Percentiles rank a stretch among this genome's conserved stretches.
These are phyloP conservation scores for Ia io DNA, from an alignment of 2,113 vertebrate genomes.

Conservation along the genomic window DNA sequence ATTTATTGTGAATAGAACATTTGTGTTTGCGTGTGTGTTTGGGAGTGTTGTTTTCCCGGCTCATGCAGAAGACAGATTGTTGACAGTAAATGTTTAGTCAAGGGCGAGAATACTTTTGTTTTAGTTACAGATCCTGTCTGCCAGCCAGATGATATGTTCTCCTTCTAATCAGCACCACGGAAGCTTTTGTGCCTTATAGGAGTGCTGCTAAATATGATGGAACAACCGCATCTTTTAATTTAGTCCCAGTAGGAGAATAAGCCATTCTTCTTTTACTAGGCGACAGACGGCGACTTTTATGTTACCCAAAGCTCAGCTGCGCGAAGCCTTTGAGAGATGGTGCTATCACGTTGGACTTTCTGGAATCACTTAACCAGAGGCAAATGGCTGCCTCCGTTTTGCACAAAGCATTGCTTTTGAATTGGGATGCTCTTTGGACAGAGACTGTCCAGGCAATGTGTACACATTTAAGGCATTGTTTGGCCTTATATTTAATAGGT, in stretches of 20 bases:
- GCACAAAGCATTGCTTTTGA: neutral
- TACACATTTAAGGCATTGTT: neutral
- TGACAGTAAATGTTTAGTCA: conserved; percentile 75
- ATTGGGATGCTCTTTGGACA: conserved; percentile 7
- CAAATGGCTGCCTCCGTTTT: conserved; percentile 14
- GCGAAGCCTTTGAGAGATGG: neutral
- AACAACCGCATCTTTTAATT: conserved; percentile 65
- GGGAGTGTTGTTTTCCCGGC: conserved; percentile 45
- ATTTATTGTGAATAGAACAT: conserved; percentile 36
- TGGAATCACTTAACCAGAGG: conserved; percentile 32
- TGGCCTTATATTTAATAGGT: neutral
- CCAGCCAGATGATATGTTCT: conserved; percentile 72
- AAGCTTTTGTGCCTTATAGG: conserved; percentile 42
- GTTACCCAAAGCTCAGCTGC: conserved; percentile 56
- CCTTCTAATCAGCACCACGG: conserved; percentile 59
- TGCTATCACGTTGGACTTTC: neutral
- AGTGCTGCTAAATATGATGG: conserved; percentile 56
- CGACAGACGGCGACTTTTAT: conserved; percentile 61
- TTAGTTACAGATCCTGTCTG: conserved; percentile 63
- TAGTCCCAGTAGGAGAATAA: conserved; percentile 47
- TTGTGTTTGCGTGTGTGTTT: conserved; percentile 42
- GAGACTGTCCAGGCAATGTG: neutral
- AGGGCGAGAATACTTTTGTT: conserved; percentile 69
- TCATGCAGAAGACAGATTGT: conserved; percentile 70
- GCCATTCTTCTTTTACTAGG: conserved; percentile 26